These are phyloP conservation scores for Tricholaema leucomelas DNA, from an alignment of 2,113 vertebrate genomes.

Conservation along the genomic window DNA sequence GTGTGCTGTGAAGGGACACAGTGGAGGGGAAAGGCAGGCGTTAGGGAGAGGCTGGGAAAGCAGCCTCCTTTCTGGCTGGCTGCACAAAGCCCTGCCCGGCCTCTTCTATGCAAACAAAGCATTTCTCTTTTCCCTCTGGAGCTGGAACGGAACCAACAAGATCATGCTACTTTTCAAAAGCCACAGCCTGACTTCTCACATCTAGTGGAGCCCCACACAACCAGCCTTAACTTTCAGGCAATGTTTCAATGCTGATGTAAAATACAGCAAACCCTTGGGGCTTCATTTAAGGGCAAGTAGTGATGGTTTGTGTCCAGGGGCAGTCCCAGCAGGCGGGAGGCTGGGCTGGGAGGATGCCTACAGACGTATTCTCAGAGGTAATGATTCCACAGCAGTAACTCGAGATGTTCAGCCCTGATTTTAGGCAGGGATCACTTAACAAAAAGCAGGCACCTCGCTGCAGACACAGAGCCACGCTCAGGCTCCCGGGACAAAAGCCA, in stretches of 20 bases:
- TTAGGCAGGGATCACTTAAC: not conserved
- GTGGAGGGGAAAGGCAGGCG: not conserved
- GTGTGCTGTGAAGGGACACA: rapidly evolving
- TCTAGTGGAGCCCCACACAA: not conserved
- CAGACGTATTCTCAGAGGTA: not conserved
- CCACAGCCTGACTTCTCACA: not conserved
- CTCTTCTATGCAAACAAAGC: not conserved
- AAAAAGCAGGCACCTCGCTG: not conserved
- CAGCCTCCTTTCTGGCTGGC: not conserved
- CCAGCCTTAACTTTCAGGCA: not conserved
- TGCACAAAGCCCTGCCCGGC: not conserved
- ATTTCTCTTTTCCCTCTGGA: conserved; percentile 34
- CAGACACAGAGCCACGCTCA: not conserved
- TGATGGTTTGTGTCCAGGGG: not conserved
- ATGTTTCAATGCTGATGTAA: not conserved
- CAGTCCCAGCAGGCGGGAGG: rapidly evolving
- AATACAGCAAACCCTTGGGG: not conserved
- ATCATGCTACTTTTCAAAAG: not conserved
- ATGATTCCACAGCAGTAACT: not conserved
- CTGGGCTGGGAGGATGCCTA: not conserved
- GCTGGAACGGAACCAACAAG: not conserved
- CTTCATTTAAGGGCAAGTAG: not conserved
- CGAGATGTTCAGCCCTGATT: not conserved
- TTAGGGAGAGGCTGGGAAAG: not conserved
- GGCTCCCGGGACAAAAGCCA: not conserved